phyloP scores from a whole-genome alignment of 2,888 invertebrate genomes.

The Andricus quercusramuli region DNA sequence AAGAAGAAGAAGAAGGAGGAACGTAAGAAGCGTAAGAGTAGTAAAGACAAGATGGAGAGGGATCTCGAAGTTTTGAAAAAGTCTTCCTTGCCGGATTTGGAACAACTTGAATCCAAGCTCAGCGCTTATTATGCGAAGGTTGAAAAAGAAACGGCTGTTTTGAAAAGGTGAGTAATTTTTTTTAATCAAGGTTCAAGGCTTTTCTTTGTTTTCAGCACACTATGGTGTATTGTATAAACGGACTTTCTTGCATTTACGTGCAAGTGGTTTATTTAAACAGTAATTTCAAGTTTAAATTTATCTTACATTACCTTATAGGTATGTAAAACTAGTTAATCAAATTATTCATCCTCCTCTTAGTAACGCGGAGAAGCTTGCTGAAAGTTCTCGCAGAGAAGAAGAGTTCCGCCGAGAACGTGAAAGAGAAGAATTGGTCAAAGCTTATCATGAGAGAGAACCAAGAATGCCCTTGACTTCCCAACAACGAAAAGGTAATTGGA shows the following conservation, averaged over 20 bases:
- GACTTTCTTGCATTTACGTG: conserved; percentile 40
- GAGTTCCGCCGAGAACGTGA: conserved; percentile 73
- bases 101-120: conserved; percentile 88
- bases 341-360: conserved; percentile 77
- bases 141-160: conserved; percentile 82
- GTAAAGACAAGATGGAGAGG: conserved; percentile 81
- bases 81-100: conserved; percentile 86
- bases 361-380: conserved; percentile 75
- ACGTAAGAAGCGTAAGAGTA: conserved; percentile 80
- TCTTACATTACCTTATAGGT: conserved; percentile 71
- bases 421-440: conserved; percentile 72
- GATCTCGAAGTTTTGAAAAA: conserved; percentile 84
- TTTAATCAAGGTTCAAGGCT: background rate
- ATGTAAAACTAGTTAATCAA: conserved; percentile 77
- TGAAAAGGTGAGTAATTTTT: conserved; percentile 79
- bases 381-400: conserved; percentile 73
- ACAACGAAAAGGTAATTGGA: conserved; percentile 73
- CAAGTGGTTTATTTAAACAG: conserved; percentile 58
- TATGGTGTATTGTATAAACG: background rate
- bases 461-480: conserved; percentile 69
- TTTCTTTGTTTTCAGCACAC: background rate
- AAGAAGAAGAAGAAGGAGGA: conserved; percentile 85
- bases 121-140: conserved; percentile 89
- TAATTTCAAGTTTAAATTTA: conserved; percentile 58
- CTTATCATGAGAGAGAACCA: conserved; percentile 75